A percentile compares a stretch with the other conserved stretches of the same genome.
These are phyloP conservation scores for Eulimnadia texana DNA, from an alignment of 1,140 invertebrate genomes.

Conservation along the genomic window DNA sequence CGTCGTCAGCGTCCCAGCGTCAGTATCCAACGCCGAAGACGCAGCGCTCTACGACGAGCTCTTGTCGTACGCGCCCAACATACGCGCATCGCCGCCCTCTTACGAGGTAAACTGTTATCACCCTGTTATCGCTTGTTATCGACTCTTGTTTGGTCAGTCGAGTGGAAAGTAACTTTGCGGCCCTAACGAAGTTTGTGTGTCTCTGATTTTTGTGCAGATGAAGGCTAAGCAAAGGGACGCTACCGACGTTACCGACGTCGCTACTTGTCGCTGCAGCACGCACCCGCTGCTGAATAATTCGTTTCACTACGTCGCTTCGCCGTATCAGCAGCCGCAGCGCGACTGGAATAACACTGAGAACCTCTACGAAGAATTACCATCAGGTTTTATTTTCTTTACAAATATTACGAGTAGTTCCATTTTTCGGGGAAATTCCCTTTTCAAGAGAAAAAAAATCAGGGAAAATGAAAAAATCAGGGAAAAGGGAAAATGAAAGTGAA, in stretches of 20 bases:
- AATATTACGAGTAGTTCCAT: too few species aligned
- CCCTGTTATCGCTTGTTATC: background rate
- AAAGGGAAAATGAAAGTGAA: too few species aligned
- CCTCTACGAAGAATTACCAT: constrained; percentile 8
- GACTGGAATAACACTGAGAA: background rate
- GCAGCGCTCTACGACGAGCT: constrained; percentile 7
- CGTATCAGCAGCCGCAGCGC: background rate
- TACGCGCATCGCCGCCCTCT: background rate
- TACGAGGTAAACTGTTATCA: constrained; percentile 5
- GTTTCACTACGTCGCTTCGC: constrained; percentile 7
- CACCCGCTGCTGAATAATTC: constrained; percentile 6
- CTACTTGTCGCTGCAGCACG: constrained; percentile 3
- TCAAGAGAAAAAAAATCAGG: too few species aligned
- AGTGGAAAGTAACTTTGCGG: background rate
- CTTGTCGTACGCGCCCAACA: constrained; percentile 1
- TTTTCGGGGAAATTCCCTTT: too few species aligned
- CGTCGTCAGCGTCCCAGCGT: background rate
- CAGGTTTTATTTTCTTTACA: background rate
- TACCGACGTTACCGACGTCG: too few species aligned
- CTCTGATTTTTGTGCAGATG: constrained; percentile 2
- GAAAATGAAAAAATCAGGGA: too few species aligned
- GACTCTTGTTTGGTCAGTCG: background rate
- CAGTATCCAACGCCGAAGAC: background rate
- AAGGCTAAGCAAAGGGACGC: too few species aligned
- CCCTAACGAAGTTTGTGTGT: background rate